Evolutionary conservation across 2,113 vertebrate species (phyloP), one percentile per base, ranked within the genome.

Genomic region (Gymnobelideus leadbeateri): DNA sequence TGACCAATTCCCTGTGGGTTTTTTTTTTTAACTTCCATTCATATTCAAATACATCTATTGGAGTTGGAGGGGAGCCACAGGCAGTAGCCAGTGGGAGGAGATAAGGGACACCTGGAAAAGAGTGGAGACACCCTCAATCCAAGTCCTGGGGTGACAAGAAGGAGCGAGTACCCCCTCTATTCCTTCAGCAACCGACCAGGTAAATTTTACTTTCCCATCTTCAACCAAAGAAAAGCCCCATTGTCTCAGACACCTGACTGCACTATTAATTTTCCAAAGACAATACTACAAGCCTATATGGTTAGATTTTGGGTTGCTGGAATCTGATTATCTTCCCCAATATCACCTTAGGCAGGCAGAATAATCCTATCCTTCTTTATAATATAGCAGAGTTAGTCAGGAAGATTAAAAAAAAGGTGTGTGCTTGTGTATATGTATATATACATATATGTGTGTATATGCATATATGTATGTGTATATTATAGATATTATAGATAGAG

Each of bases 301-400:
- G 1, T 43, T 51, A 57, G 43, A 94, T 61, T 91, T 92, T 94
- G 94, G 77, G 57, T 55, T 89, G 31, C 51, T 55, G 51, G 11
- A 8, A 68, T 94, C 26, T 68, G 77, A 55, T 16, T 37, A n/a
- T n/a, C 23, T n/a, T 31, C 68, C 37, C 16, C 68, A 43, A n/a
- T 8, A 21, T 84, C 37, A 84, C 1, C 10, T 84, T 43, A 84
- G 37, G 31, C 5, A 84, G 16, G 6, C 31, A 68, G 12, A 68
- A 5, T 21, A 43, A 84, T 84, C n/a, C 19, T 84, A 43, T 43
- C 16, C 16, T 77, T 77, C 37, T 43, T 43, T 21, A 43, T 61
- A 77, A 84, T 6, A 84, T 84, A 84, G n/a, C 37, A 84, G 43
- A 84, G n/a, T 37, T 14, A 77, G 37, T 77, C 68, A n/a, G 37